Base-by-base conservation (phyloP, 2,888 invertebrate genomes). In the Phaedon cochleariae region DNA sequence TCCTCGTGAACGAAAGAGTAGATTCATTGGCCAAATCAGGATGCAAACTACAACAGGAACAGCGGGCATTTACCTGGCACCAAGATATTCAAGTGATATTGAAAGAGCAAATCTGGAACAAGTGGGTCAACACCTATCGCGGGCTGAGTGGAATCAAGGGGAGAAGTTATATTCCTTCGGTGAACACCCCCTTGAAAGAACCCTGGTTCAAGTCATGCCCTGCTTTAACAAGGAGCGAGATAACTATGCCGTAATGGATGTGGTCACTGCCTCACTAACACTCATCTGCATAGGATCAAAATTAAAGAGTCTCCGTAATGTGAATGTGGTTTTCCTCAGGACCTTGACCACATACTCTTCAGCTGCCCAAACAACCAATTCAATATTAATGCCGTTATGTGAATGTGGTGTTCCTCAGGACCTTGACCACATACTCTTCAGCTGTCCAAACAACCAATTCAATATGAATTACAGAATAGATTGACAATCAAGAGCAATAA, bases 181-280 rank as follows among this genome's bases (percentile, higher is more conserved):
- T 41, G 41, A n/a, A 41, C 15, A 41, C 41, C 15, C 41, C 41
- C 15, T 15, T 18, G 21, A 49, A 20, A 49, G n/a, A 2, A 54
- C 54, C 37, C n/a, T 54, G 54, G 52, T 52, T 15, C 21, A 54
- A 54, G 34, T 5, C 15, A 1, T 37, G 34, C 18, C 37, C 54
- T 20, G 21, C 9, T 20, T 18, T 54, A 18, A 15, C 26, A 17
- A 54, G 34, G 18, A 54, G 54, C 5, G 6, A 54, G 20, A 49
- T 49, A 49, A 20, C 49, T 20, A 20, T n/a, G 4, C 21, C 49
- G 49, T 3, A 49, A 20, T 1, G 20, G 49, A 20, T 20, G 49
- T n/a, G 49, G 49, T 20, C 49, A 49, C 12, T 49, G 49, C 49
- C 49, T 49, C 4, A 49, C 49, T 20, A 49, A 49, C n/a, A 6